Base-by-base conservation (phyloP, 2,888 invertebrate genomes). In the Volucella bombylans region DNA sequence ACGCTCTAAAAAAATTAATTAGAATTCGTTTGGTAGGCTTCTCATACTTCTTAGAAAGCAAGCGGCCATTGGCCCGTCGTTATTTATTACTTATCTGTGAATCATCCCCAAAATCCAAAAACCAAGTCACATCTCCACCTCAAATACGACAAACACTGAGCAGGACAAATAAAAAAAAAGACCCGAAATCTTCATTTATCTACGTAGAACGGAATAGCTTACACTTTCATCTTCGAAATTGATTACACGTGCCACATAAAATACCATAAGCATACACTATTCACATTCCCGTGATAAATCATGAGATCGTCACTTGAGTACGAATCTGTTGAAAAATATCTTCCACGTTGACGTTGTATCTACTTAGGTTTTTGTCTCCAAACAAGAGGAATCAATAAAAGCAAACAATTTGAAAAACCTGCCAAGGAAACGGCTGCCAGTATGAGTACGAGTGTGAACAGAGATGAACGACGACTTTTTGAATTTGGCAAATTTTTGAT, bases 201-300 rank as follows among this genome's bases (percentile, higher is more conserved):
- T 49, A 41, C 41, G 38, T 65, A 23, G 10, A 49, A 18, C 52
- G 15, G 12, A 54, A 43, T 31, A 68, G 57, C 69, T 83, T 83
- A 80, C 59, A 80, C 74, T 83, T 83, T 83, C 74, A 83, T 80
- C 74, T 83, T 73, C 47, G 61, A 80, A 83, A 80, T 83, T 80
- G 80, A 83, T 80, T 80, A 74, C 80, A 80, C 80, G 80, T 74
- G 80, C 80, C 80, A 61, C 80, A 74, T 80, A 71, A 79, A 83
- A 79, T 69, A 62, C 45, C 72, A 57, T 64, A 57, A 57, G 72
- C 72, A 78, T 54, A 72, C 57, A 65, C 64, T 43, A 65, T 71
- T 14, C 49, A 15, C 57, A 68, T 69, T 83, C 43, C 59, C 55
- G 61, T 74, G 59, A 80, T 74, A 83, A 83, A 80, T 80, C 83